These are phyloP conservation scores for Palythoa grandiflora DNA, from an alignment of 92 coral and sea anemone genomes.

Conservation along the genomic window DNA sequence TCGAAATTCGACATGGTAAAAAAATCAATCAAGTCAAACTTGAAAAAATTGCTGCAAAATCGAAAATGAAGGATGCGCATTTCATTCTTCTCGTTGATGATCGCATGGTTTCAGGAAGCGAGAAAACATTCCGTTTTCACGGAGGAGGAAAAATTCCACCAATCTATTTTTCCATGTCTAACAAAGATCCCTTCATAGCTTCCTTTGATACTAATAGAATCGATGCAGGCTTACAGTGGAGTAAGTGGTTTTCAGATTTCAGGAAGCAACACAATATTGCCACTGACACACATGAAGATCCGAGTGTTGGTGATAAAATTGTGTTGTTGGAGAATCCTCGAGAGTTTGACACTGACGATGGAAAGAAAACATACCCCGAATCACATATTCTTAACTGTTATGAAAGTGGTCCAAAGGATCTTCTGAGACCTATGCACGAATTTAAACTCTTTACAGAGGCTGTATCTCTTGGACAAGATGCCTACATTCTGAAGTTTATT, in stretches of 20 bases:
- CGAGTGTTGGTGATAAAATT: background rate
- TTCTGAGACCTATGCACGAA: conserved; percentile 51
- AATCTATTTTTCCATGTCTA: background rate
- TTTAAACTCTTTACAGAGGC: conserved; percentile 40
- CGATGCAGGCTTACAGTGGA: conserved; percentile 23
- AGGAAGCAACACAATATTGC: background rate
- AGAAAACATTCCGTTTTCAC: conserved; percentile 14
- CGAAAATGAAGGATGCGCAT: background rate
- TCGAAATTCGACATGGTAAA: conserved; percentile 27
- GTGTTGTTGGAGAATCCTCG: background rate
- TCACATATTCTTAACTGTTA: conserved; percentile 13
- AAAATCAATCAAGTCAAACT: background rate
- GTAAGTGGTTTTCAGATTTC: conserved; percentile 3
- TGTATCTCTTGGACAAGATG: conserved; percentile 8
- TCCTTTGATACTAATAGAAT: background rate
- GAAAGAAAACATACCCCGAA: background rate
- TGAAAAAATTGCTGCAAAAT: background rate
- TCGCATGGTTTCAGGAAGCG: conserved; percentile 10
- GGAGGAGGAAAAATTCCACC: background rate
- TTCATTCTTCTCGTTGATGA: conserved; percentile 19
- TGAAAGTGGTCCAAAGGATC: conserved; percentile 59
- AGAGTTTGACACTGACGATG: conserved; percentile 3
- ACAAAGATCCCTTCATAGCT: conserved; percentile 17
- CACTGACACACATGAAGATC: background rate
- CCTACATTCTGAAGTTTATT: conserved; percentile 43